Percentiles rank a stretch among this genome's conserved stretches.
phyloP scores from a whole-genome alignment of 1,140 invertebrate species.

The Sycophaga agraensis region DNA sequence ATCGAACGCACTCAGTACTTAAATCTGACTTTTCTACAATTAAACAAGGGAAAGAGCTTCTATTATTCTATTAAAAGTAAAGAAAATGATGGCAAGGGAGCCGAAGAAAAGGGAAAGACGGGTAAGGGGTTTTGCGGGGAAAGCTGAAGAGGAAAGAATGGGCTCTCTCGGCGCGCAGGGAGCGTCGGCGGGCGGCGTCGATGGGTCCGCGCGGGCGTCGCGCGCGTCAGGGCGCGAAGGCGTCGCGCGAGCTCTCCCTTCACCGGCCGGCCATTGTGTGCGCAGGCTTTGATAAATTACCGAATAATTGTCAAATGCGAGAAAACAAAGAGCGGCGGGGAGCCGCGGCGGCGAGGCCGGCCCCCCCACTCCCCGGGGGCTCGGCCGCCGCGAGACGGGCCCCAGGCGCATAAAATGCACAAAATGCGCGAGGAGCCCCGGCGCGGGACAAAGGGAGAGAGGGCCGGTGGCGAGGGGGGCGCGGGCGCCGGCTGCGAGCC shows the following conservation, averaged over 20 bases:
- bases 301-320: constrained; percentile 59
- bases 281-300: constrained; percentile 58
- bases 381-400: constrained; percentile 8
- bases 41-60: no score
- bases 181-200: no score
- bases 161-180: no score
- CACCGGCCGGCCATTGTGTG: constrained; percentile 50
- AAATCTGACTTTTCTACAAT: no score
- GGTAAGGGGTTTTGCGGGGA: no score
- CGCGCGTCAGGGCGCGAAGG: not conserved
- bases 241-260: not conserved
- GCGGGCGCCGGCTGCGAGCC: no score
- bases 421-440: not conserved
- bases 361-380: constrained; percentile 14
- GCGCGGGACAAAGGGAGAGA: not conserved
- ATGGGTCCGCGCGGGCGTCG: no score
- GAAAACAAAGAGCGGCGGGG: constrained; percentile 40
- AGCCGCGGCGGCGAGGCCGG: constrained; percentile 13
- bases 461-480: not conserved
- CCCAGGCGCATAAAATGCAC: not conserved
- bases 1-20: no score
- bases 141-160: no score
- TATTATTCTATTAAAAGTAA: no score
- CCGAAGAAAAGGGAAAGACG: not conserved
- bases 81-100: not conserved